Percentiles rank a stretch among this genome's conserved stretches.
These are phyloP conservation scores for Nothoprocta perdicaria DNA, from an alignment of 2,113 vertebrate species.

Conservation along the genomic window DNA sequence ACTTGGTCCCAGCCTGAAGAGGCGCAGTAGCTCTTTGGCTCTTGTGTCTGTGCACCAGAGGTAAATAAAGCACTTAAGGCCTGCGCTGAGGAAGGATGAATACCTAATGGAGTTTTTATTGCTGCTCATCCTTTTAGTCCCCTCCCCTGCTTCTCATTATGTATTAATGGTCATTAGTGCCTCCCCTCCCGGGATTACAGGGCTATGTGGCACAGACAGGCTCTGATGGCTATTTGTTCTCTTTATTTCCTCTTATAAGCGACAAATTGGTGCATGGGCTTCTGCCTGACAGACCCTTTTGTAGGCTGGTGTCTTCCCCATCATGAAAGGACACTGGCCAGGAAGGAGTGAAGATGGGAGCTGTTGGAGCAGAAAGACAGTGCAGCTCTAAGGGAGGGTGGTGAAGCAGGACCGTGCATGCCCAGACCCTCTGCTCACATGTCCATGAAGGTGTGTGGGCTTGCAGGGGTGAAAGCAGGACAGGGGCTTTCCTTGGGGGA, in stretches of 20 bases:
- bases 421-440: rapidly evolving
- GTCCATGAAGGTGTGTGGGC: neutral
- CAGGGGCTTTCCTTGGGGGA: neutral
- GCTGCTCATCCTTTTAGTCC: neutral
- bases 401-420: neutral
- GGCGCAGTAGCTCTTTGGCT: neutral
- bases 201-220: rapidly evolving
- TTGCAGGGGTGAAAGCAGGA: neutral
- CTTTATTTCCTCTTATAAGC: neutral
- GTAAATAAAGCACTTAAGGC: slow-evolving; percentile 60
- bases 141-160: neutral
- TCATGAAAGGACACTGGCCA: rapidly evolving
- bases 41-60: neutral
- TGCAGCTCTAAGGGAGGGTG: rapidly evolving
- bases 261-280: neutral
- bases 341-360: rapidly evolving
- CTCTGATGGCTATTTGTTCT: neutral
- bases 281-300: neutral
- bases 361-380: neutral
- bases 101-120: slow-evolving; percentile 14
- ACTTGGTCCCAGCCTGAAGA: slow-evolving; percentile 15
- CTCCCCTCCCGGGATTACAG: neutral
- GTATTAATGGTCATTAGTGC: neutral
- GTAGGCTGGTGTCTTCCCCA: neutral
- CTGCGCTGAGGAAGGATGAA: neutral